These are phyloP conservation scores for Nothobranchius furzeri DNA, from an alignment of 2,113 vertebrate species.

Conservation along the genomic window DNA sequence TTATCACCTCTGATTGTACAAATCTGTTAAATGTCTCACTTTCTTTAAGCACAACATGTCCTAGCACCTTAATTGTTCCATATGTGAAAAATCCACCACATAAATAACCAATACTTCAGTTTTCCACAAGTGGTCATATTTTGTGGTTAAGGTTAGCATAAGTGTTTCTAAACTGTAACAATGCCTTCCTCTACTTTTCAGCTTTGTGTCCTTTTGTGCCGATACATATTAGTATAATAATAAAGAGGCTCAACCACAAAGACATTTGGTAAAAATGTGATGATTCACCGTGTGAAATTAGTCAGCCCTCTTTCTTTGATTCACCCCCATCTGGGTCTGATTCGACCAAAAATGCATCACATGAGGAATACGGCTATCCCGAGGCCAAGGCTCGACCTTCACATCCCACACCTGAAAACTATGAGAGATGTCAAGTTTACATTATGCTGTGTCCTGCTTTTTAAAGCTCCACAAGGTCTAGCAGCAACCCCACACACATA, in stretches of 20 bases:
- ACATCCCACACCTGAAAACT: slow-evolving; percentile 10
- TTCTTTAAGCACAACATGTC: too few species aligned
- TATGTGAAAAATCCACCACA: too few species aligned
- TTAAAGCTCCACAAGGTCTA: slow-evolving; percentile 35
- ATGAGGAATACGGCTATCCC: slow-evolving; percentile 38
- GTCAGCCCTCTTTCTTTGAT: slow-evolving; percentile 63
- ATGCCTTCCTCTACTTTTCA: not conserved
- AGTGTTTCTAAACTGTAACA: not conserved
- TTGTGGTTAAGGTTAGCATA: too few species aligned
- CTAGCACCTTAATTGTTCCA: too few species aligned
- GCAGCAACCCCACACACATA: slow-evolving; percentile 32
- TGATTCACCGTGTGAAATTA: slow-evolving; percentile 72
- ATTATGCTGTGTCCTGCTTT: slow-evolving; percentile 39
- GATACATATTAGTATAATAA: not conserved
- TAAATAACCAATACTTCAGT: too few species aligned
- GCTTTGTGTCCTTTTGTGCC: not conserved
- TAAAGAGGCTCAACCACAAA: not conserved
- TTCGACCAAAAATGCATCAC: slow-evolving; percentile 45
- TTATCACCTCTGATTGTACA: too few species aligned
- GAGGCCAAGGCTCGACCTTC: slow-evolving; percentile 36
- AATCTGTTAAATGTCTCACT: too few species aligned
- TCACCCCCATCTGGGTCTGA: slow-evolving; percentile 65
- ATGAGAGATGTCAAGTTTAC: slow-evolving; percentile 32
- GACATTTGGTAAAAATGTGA: slow-evolving; percentile 26
- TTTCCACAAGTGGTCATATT: too few species aligned